Base-by-base conservation (phyloP, 92 coral and sea anemone species). In the Parazoanthus swiftii region DNA sequence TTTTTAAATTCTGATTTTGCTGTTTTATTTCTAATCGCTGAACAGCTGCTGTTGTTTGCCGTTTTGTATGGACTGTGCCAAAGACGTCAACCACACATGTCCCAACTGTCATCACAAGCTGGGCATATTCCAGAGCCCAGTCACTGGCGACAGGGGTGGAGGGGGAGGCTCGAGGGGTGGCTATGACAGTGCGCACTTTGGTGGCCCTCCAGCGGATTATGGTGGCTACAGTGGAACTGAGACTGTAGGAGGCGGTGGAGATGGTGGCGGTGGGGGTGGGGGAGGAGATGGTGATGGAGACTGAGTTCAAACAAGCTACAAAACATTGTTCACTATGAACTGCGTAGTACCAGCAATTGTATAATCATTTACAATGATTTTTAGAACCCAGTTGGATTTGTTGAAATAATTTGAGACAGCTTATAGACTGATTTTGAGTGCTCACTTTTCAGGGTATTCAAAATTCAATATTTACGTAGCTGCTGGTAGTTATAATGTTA, bases 41-140 rank as follows among this genome's bases (percentile, higher is more conserved):
- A 14, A 33, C 86, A 94, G 97, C 85, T 94, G 97, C 86, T 94
- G 97, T 82, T 92, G 95, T 74, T 73, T 89, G 81, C 95, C 97
- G 11, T 92, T 94, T 87, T 89, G 90, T 65, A 89, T 91, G 85
- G 92, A 94, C 68, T 94, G 97, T 88, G 91, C 97, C 48, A 94
- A 89, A 58, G 97, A 94, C 74, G 97, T 91, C 54, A 85, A 88
- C 20, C 97, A 94, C 66, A 74, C 38, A 20, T 94, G 97, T 80
- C 97, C 97, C 29, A 94, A 91, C 89, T 94, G 97, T 54, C 88
- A 67, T n/a, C 77, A 81, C 26, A 80, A 86, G 39, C 88, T 94
- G 18, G 97, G 91, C 76, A 91, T 90, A 33, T 94, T 71, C 82
- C 83, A 67, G 5, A 91, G 92, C 50, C 94, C 97, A 15, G 73